These are phyloP conservation scores for Osmerus eperlanus DNA, from an alignment of 2,113 vertebrate genomes.

Conservation along the genomic window DNA sequence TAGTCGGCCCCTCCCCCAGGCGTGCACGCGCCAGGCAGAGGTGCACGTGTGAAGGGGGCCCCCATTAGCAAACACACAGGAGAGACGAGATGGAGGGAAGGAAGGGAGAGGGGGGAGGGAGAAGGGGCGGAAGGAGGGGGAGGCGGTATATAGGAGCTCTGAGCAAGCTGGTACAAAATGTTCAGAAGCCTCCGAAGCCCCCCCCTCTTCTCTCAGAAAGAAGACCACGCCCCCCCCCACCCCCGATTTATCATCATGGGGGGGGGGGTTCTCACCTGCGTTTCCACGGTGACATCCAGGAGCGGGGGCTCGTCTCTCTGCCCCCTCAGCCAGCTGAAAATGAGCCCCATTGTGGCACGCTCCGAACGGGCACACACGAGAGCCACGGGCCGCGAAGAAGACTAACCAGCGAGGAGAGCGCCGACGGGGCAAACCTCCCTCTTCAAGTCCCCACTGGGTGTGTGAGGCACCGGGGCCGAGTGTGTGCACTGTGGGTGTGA, in stretches of 20 bases:
- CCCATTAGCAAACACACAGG: not conserved
- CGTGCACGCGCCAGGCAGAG: not conserved
- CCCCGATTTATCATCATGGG: not conserved
- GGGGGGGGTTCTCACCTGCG: constrained; percentile 3
- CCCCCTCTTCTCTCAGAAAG: too few species aligned
- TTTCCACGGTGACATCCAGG: constrained; percentile 5
- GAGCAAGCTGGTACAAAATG: constrained; percentile 17
- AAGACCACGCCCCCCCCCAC: not conserved
- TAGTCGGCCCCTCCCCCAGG: not conserved
- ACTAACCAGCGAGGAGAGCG: not conserved
- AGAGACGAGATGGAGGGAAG: not conserved
- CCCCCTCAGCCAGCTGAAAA: constrained; percentile 5
- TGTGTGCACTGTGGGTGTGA: not conserved
- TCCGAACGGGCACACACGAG: not conserved
- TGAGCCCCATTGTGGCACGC: not conserved
- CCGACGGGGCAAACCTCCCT: not conserved
- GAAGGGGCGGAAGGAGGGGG: not conserved
- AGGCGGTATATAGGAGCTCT: not conserved
- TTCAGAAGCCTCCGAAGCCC: not conserved
- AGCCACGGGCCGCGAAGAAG: not conserved
- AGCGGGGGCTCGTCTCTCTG: not conserved
- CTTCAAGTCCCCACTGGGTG: not conserved
- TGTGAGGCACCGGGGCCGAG: not conserved
- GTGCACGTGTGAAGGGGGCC: not conserved
- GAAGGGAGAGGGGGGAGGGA: not conserved